Evolutionary conservation across 2,888 invertebrate species (phyloP), one percentile per base, ranked within the genome.

Genomic region (Tromatobia lineatoria): DNA sequence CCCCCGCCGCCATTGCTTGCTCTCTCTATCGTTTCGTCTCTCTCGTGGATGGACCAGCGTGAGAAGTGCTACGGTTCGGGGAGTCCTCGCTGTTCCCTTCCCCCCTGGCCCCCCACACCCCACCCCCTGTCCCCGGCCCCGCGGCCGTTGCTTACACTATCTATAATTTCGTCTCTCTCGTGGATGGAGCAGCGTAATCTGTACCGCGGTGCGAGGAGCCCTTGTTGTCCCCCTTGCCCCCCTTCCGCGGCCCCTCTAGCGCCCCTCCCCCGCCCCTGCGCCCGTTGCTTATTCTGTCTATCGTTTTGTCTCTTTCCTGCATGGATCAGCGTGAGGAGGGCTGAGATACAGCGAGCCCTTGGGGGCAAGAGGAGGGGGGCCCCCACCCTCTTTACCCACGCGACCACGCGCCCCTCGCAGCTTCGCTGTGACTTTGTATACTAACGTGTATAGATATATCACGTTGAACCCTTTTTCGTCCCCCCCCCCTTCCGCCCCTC

Each of bases 401-500:
- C 75, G 52, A 38, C 79, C 82, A 86, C 87, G 85, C 86, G 80
- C 83, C 87, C 87, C 85, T 83, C 86, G 85, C 87, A 87, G 86
- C 82, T 75, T 73, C 82, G 71, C 76, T 59, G 42, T 74, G 73
- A 42, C 54, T 23, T 15, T 45, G 29, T 45, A 57, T 23, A 42
- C 47, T 18, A 52, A 42, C 2, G 13, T 18, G 42, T 67, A 67
- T 38, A 78, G 18, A 38, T 78, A 77, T 66, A 77, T 11, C 23
- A 20, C 38, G 38, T 0, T 34, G 34, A 34, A 10, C 38, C 54
- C 42, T 74, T 64, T 23, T 4, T 38, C 64, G 50, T 66, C 74
- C 61, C 57, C 69, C 54, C 64, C 59, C 71, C 73, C 47, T 15
- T 50, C 79, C 80, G 45, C 79, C 80, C 50, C 76, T 71, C 57